These are phyloP conservation scores for Oreochromis mossambicus DNA, from an alignment of 2,797 vertebrate species.

Conservation along the genomic window DNA sequence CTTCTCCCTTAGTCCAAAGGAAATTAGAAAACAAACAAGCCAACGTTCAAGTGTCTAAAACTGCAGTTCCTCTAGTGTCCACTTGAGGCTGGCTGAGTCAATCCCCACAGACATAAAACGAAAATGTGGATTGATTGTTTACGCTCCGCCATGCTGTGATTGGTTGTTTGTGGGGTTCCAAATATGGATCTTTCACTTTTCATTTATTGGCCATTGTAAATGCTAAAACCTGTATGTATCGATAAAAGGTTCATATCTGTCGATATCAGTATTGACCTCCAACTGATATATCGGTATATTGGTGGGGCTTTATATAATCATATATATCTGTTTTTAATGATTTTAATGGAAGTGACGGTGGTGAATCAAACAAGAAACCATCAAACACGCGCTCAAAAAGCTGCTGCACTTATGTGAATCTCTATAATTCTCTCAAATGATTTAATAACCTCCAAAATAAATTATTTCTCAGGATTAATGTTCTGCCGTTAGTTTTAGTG, in stretches of 20 bases:
- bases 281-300: accelerated
- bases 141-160: no score
- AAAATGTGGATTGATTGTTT: background rate
- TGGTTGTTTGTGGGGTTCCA: no score
- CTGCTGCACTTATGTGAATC: conserved; percentile 1
- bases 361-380: background rate
- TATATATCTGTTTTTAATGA: background rate
- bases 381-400: background rate
- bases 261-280: background rate
- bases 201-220: no score
- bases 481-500: background rate
- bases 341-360: background rate
- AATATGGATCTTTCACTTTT: no score
- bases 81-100: background rate
- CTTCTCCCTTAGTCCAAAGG: background rate
- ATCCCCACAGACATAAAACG: background rate
- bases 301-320: background rate
- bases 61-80: background rate
- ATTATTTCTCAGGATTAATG: background rate
- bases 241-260: background rate
- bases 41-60: background rate
- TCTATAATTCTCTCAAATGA: conserved; percentile 29
- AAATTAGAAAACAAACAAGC: background rate
- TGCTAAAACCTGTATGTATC: no score
- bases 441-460: conserved; percentile 20